phyloP scores from a whole-genome alignment of 1,140 invertebrate species.

The Drosophila tani region DNA sequence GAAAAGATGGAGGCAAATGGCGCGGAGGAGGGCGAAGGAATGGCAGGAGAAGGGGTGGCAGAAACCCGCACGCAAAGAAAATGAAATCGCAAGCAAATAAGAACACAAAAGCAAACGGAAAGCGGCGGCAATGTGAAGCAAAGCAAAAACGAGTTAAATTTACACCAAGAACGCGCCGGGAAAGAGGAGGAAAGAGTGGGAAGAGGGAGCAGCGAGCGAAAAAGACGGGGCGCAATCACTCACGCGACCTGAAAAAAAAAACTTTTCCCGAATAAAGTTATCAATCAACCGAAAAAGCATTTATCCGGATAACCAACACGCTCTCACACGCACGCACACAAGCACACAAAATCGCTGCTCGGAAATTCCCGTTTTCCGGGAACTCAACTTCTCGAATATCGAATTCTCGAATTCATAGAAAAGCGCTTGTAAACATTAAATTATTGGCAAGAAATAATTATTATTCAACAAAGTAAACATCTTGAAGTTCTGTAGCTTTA shows the following conservation, averaged over 20 bases:
- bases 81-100: slow-evolving; percentile 73
- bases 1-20: not conserved
- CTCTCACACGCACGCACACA: not conserved
- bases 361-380: slow-evolving; percentile 6
- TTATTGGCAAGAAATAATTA: too few species aligned
- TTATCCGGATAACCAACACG: slow-evolving; percentile 23
- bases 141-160: slow-evolving; percentile 72
- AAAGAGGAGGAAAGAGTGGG: slow-evolving; percentile 6
- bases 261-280: slow-evolving; percentile 57
- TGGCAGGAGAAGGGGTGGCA: slow-evolving; percentile 3
- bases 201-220: slow-evolving; percentile 2
- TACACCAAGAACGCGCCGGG: slow-evolving; percentile 46
- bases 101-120: slow-evolving; percentile 55
- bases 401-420: not conserved
- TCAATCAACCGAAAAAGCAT: slow-evolving; percentile 60
- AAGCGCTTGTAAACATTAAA: not conserved
- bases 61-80: slow-evolving; percentile 48
- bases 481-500: not conserved
- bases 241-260: slow-evolving; percentile 37
- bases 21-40: not conserved
- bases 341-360: too few species aligned
- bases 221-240: slow-evolving; percentile 41
- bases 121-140: slow-evolving; percentile 37
- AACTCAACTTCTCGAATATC: not conserved
- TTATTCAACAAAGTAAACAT: not conserved